Evolutionary conservation across 2,888 invertebrate genomes (phyloP).

Genomic region (Drosophila tanythrix): DNA sequence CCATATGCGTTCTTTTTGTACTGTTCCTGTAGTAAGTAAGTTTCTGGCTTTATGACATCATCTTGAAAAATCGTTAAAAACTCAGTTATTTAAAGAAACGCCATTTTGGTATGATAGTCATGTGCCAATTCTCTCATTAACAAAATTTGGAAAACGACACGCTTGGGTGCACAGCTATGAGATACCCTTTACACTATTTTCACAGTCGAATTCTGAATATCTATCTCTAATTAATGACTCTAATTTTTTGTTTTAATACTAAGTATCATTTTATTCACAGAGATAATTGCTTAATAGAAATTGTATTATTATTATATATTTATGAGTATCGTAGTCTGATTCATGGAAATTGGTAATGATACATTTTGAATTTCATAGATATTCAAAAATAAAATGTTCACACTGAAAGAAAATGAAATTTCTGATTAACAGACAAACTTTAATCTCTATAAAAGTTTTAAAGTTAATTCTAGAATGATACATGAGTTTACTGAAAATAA

Average conservation of each 20-base stretch:
- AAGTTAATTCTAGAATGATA: neutral
- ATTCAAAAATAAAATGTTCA: neutral
- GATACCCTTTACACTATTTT: slow-evolving; percentile 23
- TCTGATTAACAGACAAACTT: neutral
- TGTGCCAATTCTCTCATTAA: slow-evolving; percentile 54
- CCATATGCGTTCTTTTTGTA: neutral
- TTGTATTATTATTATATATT: neutral
- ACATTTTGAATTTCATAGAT: neutral
- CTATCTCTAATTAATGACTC: neutral
- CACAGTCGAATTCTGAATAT: neutral
- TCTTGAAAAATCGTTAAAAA: slow-evolving; percentile 38
- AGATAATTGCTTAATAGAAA: neutral
- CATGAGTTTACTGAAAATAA: neutral
- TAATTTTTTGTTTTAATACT: neutral
- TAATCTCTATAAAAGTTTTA: neutral
- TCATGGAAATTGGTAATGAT: neutral
- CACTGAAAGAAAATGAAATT: neutral
- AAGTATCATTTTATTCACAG: neutral
- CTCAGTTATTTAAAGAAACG: slow-evolving; percentile 48
- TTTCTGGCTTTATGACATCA: slow-evolving; percentile 51
- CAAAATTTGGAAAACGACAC: slow-evolving; percentile 16
- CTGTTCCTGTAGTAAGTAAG: slow-evolving; percentile 11
- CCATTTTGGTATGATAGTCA: slow-evolving; percentile 63
- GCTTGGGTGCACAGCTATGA: neutral
- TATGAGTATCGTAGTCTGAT: neutral